phyloP scores from a whole-genome alignment of 37 sponge, comb jelly and placozoan genomes.

The Lycopodina hypogea region DNA sequence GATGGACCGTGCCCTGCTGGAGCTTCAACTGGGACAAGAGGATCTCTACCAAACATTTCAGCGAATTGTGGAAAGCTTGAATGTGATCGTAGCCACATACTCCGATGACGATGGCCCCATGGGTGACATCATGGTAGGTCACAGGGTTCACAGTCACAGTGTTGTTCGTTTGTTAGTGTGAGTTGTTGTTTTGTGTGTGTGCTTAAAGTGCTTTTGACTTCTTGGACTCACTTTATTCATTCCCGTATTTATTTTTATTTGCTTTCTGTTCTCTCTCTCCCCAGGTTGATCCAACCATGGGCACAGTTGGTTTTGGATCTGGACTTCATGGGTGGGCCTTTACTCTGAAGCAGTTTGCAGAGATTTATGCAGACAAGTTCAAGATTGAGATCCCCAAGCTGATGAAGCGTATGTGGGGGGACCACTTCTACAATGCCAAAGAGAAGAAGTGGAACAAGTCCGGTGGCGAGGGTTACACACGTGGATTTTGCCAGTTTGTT shows the following conservation, averaged over 20 bases:
- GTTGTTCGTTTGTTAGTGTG: too few species aligned
- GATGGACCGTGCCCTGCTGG: slow-evolving; percentile 99
- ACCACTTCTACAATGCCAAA: slow-evolving; percentile 85
- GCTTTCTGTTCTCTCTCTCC: neutral
- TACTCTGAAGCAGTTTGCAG: slow-evolving; percentile 98
- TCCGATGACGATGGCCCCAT: slow-evolving; percentile 91
- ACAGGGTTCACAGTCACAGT: too few species aligned
- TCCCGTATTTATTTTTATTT: neutral
- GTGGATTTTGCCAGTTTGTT: slow-evolving; percentile 96
- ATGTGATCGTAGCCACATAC: slow-evolving; percentile 98
- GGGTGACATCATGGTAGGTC: slow-evolving; percentile 81
- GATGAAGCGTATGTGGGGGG: slow-evolving; percentile 97
- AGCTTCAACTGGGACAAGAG: slow-evolving; percentile 94
- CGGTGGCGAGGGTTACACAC: slow-evolving; percentile 68
- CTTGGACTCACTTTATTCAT: neutral
- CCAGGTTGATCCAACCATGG: slow-evolving; percentile 80
- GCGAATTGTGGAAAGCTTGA: slow-evolving; percentile 94
- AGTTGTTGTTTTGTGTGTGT: too few species aligned
- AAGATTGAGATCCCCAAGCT: slow-evolving; percentile 91
- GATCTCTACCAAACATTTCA: slow-evolving; percentile 97
- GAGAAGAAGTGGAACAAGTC: slow-evolving; percentile 93
- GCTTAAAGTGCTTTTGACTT: neutral
- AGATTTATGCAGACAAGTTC: slow-evolving; percentile 95
- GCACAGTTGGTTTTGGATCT: slow-evolving; percentile 99
- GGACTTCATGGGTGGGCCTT: slow-evolving; percentile 99